Conservation (phyloP, 2,113 vertebrate species). For the Crypturellus undulatus region DNA sequence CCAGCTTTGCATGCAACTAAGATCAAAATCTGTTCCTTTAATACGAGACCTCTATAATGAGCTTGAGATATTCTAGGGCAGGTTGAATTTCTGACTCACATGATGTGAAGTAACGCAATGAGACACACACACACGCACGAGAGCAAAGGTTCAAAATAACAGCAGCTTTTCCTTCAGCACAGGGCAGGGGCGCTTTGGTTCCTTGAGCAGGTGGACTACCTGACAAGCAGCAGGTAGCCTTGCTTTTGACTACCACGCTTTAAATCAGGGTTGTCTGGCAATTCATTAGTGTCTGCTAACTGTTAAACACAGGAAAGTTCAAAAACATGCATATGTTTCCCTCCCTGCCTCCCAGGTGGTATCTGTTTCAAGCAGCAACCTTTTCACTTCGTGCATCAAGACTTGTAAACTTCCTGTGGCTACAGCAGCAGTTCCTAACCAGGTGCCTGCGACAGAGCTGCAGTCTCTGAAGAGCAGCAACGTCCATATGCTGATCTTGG, state of each 20-base stretch:
- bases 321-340: slow-evolving; percentile 77
- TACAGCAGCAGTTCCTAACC: slow-evolving; percentile 61
- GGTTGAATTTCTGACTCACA: slow-evolving; percentile 26
- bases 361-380: slow-evolving; percentile 78
- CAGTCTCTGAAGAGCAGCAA: slow-evolving; percentile 57
- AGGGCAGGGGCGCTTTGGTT: slow-evolving; percentile 72
- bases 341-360: slow-evolving; percentile 80
- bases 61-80: background rate
- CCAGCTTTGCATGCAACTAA: background rate
- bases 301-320: slow-evolving; percentile 79
- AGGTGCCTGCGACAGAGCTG: slow-evolving; percentile 23
- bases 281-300: slow-evolving; percentile 81
- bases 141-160: slow-evolving; percentile 58
- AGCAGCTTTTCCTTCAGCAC: slow-evolving; percentile 74
- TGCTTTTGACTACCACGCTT: slow-evolving; percentile 65
- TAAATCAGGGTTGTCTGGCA: slow-evolving; percentile 75
- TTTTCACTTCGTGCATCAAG: slow-evolving; percentile 76
- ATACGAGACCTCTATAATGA: slow-evolving; percentile 18
- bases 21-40: slow-evolving; percentile 27
- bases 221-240: slow-evolving; percentile 76
- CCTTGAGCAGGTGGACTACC: slow-evolving; percentile 76
- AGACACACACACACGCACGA: background rate
- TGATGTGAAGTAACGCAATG: background rate
- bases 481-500: slow-evolving; percentile 47
- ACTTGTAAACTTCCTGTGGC: slow-evolving; percentile 77